A percentile compares a stretch with the other conserved stretches of the same genome.
Conservation (phyloP, 2,797 vertebrate genomes). For the Gymnothorax javanicus region DNA sequence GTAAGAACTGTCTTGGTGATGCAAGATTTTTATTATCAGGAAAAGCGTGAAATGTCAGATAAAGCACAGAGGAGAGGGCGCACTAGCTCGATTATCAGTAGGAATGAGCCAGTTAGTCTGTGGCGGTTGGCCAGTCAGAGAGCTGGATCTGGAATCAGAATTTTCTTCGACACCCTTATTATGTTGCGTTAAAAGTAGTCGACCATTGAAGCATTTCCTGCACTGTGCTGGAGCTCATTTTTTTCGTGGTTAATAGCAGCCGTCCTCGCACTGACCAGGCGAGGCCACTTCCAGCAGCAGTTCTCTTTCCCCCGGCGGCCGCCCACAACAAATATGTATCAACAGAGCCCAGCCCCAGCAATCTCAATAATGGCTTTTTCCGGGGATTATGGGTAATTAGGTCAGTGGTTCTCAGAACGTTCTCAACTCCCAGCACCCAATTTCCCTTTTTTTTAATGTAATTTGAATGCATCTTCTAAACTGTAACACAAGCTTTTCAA, state of each 20-base stretch:
- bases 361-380: not conserved
- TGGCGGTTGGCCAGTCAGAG: not conserved
- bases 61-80: not conserved
- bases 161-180: not conserved
- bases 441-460: not conserved
- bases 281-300: not conserved
- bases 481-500: not conserved
- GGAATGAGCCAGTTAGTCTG: not conserved
- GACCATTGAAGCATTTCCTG: not conserved
- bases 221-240: not conserved
- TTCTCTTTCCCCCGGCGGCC: not conserved
- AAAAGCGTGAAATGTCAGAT: not conserved
- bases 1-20: not conserved
- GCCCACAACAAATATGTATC: not conserved
- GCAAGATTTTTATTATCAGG: not conserved
- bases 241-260: not conserved
- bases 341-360: not conserved
- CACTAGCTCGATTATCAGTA: not conserved
- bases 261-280: not conserved
- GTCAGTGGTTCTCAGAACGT: not conserved
- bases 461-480: not conserved
- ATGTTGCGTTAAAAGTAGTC: not conserved
- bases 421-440: too few species aligned
- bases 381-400: not conserved
- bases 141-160: not conserved